These are phyloP conservation scores for Actias luna DNA, from an alignment of 2,888 invertebrate species.

Conservation along the genomic window DNA sequence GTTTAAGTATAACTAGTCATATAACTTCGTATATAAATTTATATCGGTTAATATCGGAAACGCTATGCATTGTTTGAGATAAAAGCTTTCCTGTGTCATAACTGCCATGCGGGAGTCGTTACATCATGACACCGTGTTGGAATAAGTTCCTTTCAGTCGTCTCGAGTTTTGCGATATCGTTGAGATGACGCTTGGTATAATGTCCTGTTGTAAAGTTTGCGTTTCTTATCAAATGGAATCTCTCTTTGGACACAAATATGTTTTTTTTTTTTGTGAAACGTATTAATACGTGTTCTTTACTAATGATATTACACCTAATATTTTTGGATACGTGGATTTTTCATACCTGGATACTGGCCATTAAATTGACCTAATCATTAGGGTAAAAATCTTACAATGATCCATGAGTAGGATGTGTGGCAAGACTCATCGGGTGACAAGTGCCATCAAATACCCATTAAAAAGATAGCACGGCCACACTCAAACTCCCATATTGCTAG, in stretches of 20 bases:
- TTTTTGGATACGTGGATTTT: too few relatives aligned
- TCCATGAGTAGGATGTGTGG: too few relatives aligned
- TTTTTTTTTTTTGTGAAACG: neutral
- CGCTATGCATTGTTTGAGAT: conserved; percentile 43
- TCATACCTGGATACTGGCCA: too few relatives aligned
- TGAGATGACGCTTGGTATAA: conserved; percentile 5
- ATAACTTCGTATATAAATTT: neutral
- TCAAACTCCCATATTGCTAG: too few relatives aligned
- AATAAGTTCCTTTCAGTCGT: conserved; percentile 23
- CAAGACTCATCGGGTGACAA: too few relatives aligned
- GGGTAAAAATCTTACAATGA: too few relatives aligned
- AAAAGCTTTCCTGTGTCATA: conserved; percentile 67
- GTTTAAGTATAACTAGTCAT: too few relatives aligned
- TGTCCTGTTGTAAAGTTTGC: neutral
- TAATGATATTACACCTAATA: too few relatives aligned
- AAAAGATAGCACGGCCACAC: too few relatives aligned
- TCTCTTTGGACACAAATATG: neutral
- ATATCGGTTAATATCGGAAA: conserved; percentile 19
- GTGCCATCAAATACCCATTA: too few relatives aligned
- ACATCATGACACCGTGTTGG: conserved; percentile 44
- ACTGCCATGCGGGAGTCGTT: conserved; percentile 36
- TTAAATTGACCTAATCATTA: too few relatives aligned
- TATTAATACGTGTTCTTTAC: neutral
- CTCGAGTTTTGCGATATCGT: conserved; percentile 9
- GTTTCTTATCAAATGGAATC: neutral